Evolutionary conservation across 2,797 vertebrate species (phyloP).

Genomic region (Pelodytes ibericus): DNA sequence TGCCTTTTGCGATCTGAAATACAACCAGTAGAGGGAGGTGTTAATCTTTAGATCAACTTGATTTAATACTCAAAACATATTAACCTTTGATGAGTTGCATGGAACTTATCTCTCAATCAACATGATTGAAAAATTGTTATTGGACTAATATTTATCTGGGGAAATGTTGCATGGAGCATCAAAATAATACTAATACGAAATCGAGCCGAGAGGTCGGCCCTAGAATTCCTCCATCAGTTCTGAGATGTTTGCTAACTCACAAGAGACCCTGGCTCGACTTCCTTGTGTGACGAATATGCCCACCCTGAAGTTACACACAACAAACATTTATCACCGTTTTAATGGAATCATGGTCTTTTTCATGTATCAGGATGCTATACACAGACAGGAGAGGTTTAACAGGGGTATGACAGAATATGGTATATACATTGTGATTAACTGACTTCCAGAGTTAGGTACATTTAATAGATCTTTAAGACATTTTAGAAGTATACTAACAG

Average conservation of each 20-base stretch:
- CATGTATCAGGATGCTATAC: no score
- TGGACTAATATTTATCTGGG: constrained; percentile 32
- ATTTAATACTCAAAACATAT: not conserved
- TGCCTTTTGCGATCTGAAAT: not conserved
- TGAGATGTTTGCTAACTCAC: not conserved
- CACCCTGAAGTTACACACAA: not conserved
- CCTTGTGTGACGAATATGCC: not conserved
- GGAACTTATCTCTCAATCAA: not conserved
- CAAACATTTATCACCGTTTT: constrained; percentile 42
- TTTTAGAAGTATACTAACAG: no score
- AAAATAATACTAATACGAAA: not conserved
- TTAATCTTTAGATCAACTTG: constrained; percentile 66
- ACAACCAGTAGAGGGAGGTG: constrained; percentile 75
- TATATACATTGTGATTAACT: no score
- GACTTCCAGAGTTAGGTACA: no score
- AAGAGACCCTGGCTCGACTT: not conserved
- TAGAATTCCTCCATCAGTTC: not conserved
- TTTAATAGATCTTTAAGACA: no score
- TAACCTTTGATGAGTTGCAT: not conserved
- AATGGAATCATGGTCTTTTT: constrained; percentile 43
- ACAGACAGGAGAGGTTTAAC: constrained; percentile 28
- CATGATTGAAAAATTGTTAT: no score
- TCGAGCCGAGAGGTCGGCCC: not conserved
- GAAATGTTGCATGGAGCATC: no score
- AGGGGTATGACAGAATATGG: no score